A percentile compares a stretch with the other conserved stretches of the same genome.
Conservation (phyloP, 2,888 invertebrate genomes). For the Limenitis arthemis region DNA sequence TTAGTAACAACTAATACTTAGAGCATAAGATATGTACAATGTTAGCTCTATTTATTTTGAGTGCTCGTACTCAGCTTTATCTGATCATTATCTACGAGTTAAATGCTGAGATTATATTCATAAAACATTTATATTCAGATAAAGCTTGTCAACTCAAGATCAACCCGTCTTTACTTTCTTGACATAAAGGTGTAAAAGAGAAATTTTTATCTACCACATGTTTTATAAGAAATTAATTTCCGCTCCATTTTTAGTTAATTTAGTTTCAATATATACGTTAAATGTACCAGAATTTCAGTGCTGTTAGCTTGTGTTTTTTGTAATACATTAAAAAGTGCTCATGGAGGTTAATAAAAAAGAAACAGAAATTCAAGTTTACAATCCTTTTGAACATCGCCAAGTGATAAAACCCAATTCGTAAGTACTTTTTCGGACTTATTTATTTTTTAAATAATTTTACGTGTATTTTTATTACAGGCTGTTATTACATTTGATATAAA, state of each 20-base stretch:
- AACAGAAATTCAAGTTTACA: conserved; percentile 34
- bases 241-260: not conserved
- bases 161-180: conserved; percentile 1
- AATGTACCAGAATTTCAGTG: not conserved
- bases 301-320: not conserved
- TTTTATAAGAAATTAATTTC: not conserved
- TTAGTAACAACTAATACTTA: not conserved
- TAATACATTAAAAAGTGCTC: not conserved
- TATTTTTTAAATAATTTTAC: too few relatives aligned
- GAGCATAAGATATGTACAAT: not conserved
- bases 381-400: conserved; percentile 54
- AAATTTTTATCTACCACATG: not conserved
- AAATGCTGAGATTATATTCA: conserved; percentile 26
- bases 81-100: conserved; percentile 24
- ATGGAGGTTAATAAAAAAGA: conserved; percentile 20
- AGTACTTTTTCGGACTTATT: conserved; percentile 30
- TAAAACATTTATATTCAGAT: conserved; percentile 26
- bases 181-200: not conserved
- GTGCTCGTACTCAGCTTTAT: conserved; percentile 16
- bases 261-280: not conserved
- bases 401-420: conserved; percentile 57
- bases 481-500: too few relatives aligned
- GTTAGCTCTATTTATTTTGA: conserved; percentile 4
- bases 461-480: too few relatives aligned
- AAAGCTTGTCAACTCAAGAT: conserved; percentile 20